Percentiles rank a stretch among this genome's conserved stretches.
phyloP scores from a whole-genome alignment of 2,113 vertebrate genomes.

The Peucedramus taeniatus region DNA sequence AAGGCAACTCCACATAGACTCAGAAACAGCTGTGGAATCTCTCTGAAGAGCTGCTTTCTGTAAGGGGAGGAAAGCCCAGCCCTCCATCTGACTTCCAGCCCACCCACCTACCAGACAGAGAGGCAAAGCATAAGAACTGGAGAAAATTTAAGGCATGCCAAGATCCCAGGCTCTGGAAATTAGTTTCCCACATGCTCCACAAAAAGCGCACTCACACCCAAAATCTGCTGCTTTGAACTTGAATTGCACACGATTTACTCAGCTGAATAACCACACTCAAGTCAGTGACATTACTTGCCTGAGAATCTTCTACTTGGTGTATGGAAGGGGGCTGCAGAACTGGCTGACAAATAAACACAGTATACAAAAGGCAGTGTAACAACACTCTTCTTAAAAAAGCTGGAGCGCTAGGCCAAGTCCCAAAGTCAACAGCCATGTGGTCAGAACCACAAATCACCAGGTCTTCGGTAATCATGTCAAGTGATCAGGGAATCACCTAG shows the following conservation, averaged over 20 bases:
- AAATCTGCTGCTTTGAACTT: neutral
- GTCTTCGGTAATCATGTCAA: neutral
- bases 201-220: neutral
- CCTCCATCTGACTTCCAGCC: neutral
- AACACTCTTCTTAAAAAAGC: neutral
- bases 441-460: neutral
- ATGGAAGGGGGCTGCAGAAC: neutral
- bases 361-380: neutral
- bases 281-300: neutral
- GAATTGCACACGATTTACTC: neutral
- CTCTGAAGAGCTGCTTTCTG: neutral
- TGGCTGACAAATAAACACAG: neutral
- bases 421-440: neutral
- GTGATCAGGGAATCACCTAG: neutral
- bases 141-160: constrained; percentile 20
- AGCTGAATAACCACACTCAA: neutral
- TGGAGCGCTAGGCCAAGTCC: neutral
- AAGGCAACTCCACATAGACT: neutral
- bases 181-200: neutral
- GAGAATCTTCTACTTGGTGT: neutral
- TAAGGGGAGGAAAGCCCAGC: neutral
- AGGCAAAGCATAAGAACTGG: neutral
- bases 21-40: constrained; percentile 20
- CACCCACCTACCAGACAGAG: neutral
- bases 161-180: neutral